Percentiles rank a stretch among this genome's conserved stretches.
Evolutionary conservation across 1,140 invertebrate genomes (phyloP).

Genomic region (Eupeodes corollae): DNA sequence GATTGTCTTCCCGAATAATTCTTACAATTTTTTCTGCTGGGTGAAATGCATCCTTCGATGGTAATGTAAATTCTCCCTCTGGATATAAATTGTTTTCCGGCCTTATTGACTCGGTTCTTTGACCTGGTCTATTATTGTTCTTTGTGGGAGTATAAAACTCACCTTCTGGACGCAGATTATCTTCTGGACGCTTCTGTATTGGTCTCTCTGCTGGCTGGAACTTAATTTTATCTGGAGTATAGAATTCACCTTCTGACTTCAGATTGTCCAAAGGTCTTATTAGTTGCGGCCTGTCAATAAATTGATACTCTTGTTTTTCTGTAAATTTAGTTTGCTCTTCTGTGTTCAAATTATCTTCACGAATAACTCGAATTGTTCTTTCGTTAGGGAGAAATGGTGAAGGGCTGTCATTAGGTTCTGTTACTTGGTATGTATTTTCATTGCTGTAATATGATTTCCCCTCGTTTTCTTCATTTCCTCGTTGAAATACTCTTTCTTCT

Average conservation of each 20-base stretch:
- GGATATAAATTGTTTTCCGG: constrained; percentile 42
- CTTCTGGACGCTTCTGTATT: constrained; percentile 33
- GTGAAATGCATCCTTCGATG: constrained; percentile 42
- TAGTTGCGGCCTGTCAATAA: constrained; percentile 39
- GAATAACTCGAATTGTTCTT: constrained; percentile 41
- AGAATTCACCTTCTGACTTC: constrained; percentile 44
- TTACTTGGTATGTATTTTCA: constrained; percentile 38
- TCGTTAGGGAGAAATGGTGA: too few relatives aligned
- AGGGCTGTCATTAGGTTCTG: constrained; percentile 17
- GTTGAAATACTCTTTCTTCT: constrained; percentile 49
- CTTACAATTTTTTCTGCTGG: constrained; percentile 39
- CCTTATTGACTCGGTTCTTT: constrained; percentile 36
- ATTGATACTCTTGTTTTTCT: constrained; percentile 36
- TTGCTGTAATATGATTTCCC: constrained; percentile 40
- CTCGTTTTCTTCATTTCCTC: constrained; percentile 47
- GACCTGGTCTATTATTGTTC: constrained; percentile 34
- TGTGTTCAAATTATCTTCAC: constrained; percentile 50
- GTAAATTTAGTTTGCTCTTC: constrained; percentile 48
- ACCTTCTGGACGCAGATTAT: constrained; percentile 47
- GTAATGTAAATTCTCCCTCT: constrained; percentile 49
- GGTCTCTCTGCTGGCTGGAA: constrained; percentile 39
- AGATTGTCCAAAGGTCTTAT: constrained; percentile 43
- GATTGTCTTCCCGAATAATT: constrained; percentile 42
- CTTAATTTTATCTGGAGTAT: constrained; percentile 37
- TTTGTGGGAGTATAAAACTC: constrained; percentile 41